Evolutionary conservation across 2,113 vertebrate genomes (phyloP), one percentile per base, ranked within the genome.

Genomic region (Cichladusa arquata): DNA sequence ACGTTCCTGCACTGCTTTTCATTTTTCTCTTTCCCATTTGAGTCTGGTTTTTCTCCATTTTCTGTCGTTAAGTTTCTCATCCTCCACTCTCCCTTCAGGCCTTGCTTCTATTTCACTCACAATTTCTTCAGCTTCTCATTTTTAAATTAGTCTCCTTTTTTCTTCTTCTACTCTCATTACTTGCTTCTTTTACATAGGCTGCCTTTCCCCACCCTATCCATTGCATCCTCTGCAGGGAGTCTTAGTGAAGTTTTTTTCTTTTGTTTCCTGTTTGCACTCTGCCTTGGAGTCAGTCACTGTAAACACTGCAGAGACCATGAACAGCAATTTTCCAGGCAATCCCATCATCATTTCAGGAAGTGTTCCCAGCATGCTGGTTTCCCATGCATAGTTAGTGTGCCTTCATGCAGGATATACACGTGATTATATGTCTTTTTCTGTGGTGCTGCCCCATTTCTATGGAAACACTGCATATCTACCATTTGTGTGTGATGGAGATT

Each of bases 371-470:
- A 42, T 53, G 95, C 38, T 20, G 24, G 16, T 91, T 96, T 95
- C 66, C 91, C 83, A 92, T 95, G 87, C 85, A 89, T 92, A 81
- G 89, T 66, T 79, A 93, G 38, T 91, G 77, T 65, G 20, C 42
- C 82, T 89, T 58, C 29, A 24, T 58, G 81, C 80, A 66, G 83
- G 79, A 29, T 20, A 53, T 33, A 66, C 66, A 56, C 54, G 28
- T 65, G 70, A 95, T 94, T 94, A 86, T 74, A n/a, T 36, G 28
- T 23, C 45, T 96, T 36, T 80, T 74, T 79, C 90, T 85, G 40
- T 48, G 53, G 8, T 82, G 85, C 64, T 73, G 40, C 33, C 67
- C n/a, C 88, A 95, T 97, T 95, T 95, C 93, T 96, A 70, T 94
- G 90, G 92, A 64, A 95, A 97, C 89, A 54, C 45, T 56, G 40